Conservation (phyloP, 2,113 vertebrate species). For the Falco punctatus region DNA sequence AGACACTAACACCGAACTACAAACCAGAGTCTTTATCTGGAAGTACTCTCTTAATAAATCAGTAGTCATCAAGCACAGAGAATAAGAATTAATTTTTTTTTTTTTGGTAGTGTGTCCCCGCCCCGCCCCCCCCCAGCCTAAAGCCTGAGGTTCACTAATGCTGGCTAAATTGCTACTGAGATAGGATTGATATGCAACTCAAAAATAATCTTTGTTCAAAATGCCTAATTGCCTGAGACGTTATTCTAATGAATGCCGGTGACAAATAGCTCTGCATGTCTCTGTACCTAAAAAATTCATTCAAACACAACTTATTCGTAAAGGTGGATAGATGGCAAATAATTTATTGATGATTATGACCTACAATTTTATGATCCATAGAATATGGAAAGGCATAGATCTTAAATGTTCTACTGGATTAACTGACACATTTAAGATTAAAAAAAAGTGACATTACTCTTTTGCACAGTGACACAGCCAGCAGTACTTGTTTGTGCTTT, state of each 20-base stretch:
- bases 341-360: background rate
- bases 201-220: background rate
- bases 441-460: background rate
- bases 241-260: background rate
- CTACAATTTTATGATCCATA: background rate
- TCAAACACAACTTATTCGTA: background rate
- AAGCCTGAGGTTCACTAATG: background rate
- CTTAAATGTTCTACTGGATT: background rate
- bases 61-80: background rate
- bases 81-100: background rate
- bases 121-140: too few relatives aligned
- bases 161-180: background rate
- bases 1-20: background rate
- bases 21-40: background rate
- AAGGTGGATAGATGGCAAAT: background rate
- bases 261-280: background rate
- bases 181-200: background rate
- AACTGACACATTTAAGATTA: background rate
- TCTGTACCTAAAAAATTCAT: background rate
- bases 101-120: too few relatives aligned
- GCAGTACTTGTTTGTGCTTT: background rate
- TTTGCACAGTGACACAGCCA: background rate
- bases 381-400: background rate
- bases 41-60: background rate
- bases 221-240: background rate